Percentiles rank a stretch among this genome's conserved stretches.
These are phyloP conservation scores for Minunthozetes semirufus DNA, from an alignment of 2,888 invertebrate species.

Conservation along the genomic window DNA sequence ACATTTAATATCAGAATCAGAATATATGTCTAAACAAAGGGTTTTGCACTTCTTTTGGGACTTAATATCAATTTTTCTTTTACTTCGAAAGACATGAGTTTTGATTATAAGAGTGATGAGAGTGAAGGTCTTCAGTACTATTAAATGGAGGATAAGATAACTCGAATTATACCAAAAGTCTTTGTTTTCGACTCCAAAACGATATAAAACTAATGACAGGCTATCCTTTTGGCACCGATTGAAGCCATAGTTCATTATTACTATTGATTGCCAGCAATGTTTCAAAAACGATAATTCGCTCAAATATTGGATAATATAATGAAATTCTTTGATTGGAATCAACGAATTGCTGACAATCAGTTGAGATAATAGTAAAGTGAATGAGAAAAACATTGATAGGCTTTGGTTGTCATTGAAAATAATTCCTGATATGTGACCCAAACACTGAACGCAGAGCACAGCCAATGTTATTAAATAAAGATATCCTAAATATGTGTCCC, in stretches of 20 bases:
- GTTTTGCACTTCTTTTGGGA: too few relatives aligned
- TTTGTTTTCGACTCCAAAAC: neutral
- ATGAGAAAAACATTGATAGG: neutral
- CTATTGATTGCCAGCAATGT: neutral
- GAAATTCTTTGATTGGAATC: neutral
- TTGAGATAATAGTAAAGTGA: neutral
- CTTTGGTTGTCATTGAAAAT: neutral
- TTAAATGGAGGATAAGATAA: too few relatives aligned
- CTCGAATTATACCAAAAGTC: neutral
- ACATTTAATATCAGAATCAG: too few relatives aligned
- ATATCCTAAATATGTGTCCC: neutral
- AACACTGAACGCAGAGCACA: neutral
- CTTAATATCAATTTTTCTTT: too few relatives aligned
- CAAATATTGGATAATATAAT: neutral
- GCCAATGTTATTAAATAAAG: neutral
- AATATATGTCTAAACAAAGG: too few relatives aligned
- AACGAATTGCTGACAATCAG: neutral
- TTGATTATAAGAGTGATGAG: too few relatives aligned
- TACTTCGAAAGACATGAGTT: too few relatives aligned
- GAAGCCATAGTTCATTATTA: neutral
- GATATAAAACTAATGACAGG: neutral
- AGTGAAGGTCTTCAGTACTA: too few relatives aligned
- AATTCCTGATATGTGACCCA: neutral
- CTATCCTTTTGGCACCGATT: neutral
- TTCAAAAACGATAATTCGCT: neutral